These are phyloP conservation scores for Blastobasis lacticolella DNA, from an alignment of 2,888 invertebrate genomes.

Conservation along the genomic window DNA sequence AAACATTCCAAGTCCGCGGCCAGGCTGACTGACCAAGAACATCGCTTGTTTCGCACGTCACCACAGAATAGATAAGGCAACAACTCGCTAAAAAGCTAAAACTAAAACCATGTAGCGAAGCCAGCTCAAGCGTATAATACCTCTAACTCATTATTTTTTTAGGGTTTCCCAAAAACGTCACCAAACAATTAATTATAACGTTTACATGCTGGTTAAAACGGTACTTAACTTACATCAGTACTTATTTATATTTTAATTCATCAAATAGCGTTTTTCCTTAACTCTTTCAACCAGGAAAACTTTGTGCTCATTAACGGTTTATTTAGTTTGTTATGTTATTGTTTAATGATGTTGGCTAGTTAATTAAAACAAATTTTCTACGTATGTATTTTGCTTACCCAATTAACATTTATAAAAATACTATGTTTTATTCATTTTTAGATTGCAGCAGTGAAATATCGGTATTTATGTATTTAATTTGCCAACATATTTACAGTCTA, in stretches of 20 bases:
- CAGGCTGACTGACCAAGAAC: slow-evolving; percentile 21
- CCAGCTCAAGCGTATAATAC: slow-evolving; percentile 22
- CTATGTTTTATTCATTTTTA: too few species aligned
- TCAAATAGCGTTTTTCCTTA: slow-evolving; percentile 36
- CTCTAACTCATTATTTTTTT: slow-evolving; percentile 16
- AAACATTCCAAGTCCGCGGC: not conserved
- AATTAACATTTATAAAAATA: too few species aligned
- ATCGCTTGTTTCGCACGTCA: slow-evolving; percentile 17
- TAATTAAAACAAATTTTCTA: too few species aligned
- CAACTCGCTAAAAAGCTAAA: slow-evolving; percentile 16
- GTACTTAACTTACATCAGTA: not conserved
- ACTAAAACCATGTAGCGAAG: slow-evolving; percentile 31
- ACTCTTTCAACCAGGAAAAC: slow-evolving; percentile 42
- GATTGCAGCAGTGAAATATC: too few species aligned
- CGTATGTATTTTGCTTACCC: too few species aligned
- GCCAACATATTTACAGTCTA: too few species aligned
- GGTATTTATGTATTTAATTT: too few species aligned
- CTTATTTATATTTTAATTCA: slow-evolving; percentile 6
- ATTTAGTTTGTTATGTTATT: slow-evolving; percentile 1
- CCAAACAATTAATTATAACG: not conserved
- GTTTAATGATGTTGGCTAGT: not conserved
- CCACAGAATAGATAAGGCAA: too few species aligned
- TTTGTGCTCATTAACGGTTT: slow-evolving; percentile 4
- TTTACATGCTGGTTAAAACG: not conserved
- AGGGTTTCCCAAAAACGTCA: slow-evolving; percentile 9